Evolutionary conservation across 2,113 vertebrate genomes (phyloP), one percentile per base, ranked within the genome.

Genomic region (Chaenocephalus aceratus): DNA sequence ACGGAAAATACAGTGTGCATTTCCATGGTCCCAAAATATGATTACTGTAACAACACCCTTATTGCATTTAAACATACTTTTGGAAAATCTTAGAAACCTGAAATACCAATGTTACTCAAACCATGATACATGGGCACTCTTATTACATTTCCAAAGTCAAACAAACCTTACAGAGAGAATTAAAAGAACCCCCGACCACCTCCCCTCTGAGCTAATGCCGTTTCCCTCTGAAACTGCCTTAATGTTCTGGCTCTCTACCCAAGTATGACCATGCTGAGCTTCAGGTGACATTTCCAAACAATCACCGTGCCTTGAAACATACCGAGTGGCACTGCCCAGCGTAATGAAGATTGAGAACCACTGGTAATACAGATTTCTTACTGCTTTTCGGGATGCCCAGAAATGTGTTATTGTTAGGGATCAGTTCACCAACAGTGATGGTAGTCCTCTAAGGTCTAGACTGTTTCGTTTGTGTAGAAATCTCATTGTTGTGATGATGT

Each of bases 121-220:
- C 53, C 73, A 78, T 71, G 60, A 57, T 56, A 81, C 72, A 72
- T 3, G 70, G 70, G 75, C 82, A 85, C 82, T 79, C 30, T 30
- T 30, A 84, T 90, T 88, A 79, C n/a, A 88, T 92, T 88, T 81
- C 69, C 75, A 81, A 78, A 88, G 84, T 82, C 80, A 83, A 88
- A 88, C 77, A 90, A 88, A 90, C 85, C 80, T 87, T 76, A 79
- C 69, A 83, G 83, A 89, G 76, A 76, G 64, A 92, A 92, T 92
- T 90, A 66, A 85, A 82, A 89, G 88, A 92, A 82, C 86, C 82
- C 62, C 70, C 70, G 87, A 90, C 86, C 81, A 83, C 81, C 90
- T 80, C 74, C 83, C 79, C 66, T 85, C 84, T 80, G 78, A 87
- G 84, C 79, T 86, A 87, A 90, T 88, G 82, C 69, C 72, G 80